Evolutionary conservation across 2,797 vertebrate genomes (phyloP).

Genomic region (Sebastes steindachneri): DNA sequence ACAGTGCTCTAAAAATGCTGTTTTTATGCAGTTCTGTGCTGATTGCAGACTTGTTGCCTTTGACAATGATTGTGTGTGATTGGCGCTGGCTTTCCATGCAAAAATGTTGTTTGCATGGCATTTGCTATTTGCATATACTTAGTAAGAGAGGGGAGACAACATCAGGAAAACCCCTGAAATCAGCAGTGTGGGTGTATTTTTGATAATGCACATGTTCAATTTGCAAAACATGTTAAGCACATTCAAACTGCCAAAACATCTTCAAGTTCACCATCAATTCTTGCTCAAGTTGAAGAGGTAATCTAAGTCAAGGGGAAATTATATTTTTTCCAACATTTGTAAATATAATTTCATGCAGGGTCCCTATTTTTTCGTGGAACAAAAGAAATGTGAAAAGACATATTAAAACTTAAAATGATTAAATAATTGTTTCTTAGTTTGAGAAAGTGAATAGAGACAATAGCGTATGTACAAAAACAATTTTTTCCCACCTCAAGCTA

Average conservation of each 20-base stretch:
- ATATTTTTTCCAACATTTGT: not conserved
- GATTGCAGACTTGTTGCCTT: not conserved
- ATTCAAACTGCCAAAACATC: not conserved
- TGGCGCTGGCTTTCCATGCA: not conserved
- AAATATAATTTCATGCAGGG: not conserved
- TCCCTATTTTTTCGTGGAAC: too few species aligned
- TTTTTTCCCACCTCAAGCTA: not conserved
- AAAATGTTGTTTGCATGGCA: not conserved
- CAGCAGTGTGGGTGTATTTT: not conserved
- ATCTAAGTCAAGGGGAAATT: not conserved
- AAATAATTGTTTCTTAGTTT: not conserved
- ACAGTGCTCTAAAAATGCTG: not conserved
- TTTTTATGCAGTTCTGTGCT: not conserved
- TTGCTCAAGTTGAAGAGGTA: not conserved
- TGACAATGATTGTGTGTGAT: not conserved
- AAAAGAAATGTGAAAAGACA: not conserved
- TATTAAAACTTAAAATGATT: not conserved
- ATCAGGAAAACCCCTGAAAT: not conserved
- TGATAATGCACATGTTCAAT: not conserved
- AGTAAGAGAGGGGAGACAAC: not conserved
- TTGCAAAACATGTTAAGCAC: not conserved
- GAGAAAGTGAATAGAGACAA: not conserved
- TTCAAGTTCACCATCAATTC: not conserved
- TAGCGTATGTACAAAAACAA: not conserved
- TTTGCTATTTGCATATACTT: not conserved